Evolutionary conservation across 2,113 vertebrate genomes (phyloP).

Genomic region (Cottus gobio): DNA sequence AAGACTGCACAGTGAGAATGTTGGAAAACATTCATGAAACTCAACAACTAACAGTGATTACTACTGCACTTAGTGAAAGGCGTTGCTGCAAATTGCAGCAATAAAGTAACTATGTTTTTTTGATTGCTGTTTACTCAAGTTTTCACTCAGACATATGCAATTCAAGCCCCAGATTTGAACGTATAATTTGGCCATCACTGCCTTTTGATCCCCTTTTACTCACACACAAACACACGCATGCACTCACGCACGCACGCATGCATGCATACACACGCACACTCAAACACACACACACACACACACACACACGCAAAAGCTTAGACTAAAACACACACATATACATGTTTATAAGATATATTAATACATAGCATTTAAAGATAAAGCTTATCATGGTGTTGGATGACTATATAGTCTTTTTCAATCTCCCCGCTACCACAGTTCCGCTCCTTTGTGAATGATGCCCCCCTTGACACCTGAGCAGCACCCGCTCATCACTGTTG

Average conservation of each 20-base stretch:
- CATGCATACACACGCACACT: not conserved
- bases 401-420: conserved; percentile 4
- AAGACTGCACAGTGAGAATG: not conserved
- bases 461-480: not conserved
- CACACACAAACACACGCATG: no score
- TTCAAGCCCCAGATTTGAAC: conserved; percentile 9
- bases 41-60: not conserved
- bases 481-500: not conserved
- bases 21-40: not conserved
- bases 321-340: not conserved
- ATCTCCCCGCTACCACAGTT: conserved; percentile 1
- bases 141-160: not conserved
- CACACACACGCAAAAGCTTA: not conserved
- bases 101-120: not conserved
- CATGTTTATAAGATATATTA: not conserved
- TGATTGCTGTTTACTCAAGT: not conserved
- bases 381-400: not conserved
- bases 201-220: not conserved
- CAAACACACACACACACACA: no score
- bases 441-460: conserved; percentile 33
- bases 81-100: not conserved
- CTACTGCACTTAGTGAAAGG: not conserved
- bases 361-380: not conserved
- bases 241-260: not conserved
- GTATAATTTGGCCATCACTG: conserved; percentile 10